Percentiles rank a stretch among this genome's conserved stretches.
Conservation (phyloP, 2,888 invertebrate genomes). For the Microdon myrmicae region DNA sequence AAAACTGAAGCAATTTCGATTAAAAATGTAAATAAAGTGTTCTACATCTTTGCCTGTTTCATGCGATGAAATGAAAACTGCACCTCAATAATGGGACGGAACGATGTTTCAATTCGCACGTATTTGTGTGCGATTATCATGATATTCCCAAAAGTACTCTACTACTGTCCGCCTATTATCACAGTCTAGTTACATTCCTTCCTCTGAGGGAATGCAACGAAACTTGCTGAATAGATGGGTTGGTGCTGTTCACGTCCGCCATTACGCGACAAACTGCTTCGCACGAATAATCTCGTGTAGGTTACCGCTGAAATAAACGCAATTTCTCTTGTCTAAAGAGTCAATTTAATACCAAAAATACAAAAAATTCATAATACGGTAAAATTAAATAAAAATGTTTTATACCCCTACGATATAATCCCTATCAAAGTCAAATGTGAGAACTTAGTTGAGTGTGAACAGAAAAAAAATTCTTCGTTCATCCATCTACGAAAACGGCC, state of each 20-base stretch:
- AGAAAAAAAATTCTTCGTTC: conserved; percentile 23
- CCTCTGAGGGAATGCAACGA: conserved; percentile 53
- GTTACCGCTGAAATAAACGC: conserved; percentile 14
- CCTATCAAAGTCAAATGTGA: too few species aligned
- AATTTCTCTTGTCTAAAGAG: conserved; percentile 14
- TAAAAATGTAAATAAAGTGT: too few species aligned
- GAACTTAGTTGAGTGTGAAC: conserved; percentile 32
- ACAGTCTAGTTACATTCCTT: conserved; percentile 53
- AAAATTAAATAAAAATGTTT: conserved; percentile 21
- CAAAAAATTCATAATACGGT: conserved; percentile 26
- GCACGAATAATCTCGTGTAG: conserved; percentile 49
- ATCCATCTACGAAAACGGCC: conserved; percentile 36
- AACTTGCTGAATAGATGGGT: conserved; percentile 46
- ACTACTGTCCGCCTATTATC: conserved; percentile 27
- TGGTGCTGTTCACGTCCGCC: conserved; percentile 55
- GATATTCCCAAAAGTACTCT: conserved; percentile 22
- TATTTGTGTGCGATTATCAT: conserved; percentile 5
- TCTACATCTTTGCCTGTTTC: too few species aligned
- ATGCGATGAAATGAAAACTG: too few species aligned
- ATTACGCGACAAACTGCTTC: conserved; percentile 58
- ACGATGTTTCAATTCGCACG: too few species aligned
- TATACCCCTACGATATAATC: too few species aligned
- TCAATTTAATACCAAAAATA: conserved; percentile 24
- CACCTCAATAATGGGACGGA: too few species aligned
- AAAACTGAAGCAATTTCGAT: too few species aligned